Evolutionary conservation across 2,113 vertebrate species (phyloP).

Genomic region (Ciconia boyciana): DNA sequence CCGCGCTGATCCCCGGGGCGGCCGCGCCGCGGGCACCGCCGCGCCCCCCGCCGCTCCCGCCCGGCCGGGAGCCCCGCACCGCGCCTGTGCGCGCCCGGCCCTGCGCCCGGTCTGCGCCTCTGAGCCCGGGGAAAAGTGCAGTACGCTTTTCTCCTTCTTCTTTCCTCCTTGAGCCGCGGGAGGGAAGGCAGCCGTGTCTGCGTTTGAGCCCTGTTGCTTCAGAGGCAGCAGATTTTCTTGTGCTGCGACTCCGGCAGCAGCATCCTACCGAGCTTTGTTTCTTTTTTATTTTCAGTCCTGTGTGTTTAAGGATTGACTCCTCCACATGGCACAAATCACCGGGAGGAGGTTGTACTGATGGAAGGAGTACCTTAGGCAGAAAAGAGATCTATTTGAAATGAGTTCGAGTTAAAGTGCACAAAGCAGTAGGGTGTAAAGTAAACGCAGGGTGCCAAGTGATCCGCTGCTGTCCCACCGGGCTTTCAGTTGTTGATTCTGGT

Average conservation of each 20-base stretch:
- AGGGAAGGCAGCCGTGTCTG: not conserved
- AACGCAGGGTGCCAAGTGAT: not conserved
- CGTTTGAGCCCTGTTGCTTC: not conserved
- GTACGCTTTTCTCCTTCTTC: accelerated
- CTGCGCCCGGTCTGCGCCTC: not conserved
- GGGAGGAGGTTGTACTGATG: not conserved
- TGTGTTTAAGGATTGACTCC: not conserved
- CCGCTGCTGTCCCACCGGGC: not conserved
- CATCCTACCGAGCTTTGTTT: not conserved
- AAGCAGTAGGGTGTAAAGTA: not conserved
- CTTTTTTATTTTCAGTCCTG: not conserved
- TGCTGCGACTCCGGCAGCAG: not conserved
- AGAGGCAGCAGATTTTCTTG: not conserved
- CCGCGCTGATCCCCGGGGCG: too few species aligned
- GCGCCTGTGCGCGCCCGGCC: not conserved
- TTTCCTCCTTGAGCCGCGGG: too few species aligned
- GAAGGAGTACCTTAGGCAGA: not conserved
- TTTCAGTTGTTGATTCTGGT: not conserved
- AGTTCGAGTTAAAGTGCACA: not conserved
- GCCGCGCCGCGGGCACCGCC: not conserved
- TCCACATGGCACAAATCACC: accelerated
- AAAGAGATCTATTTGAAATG: not conserved
- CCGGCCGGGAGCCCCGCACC: not conserved
- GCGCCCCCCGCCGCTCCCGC: not conserved
- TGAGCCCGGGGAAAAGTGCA: not conserved